These are phyloP conservation scores for Neodiprion pinetum DNA, from an alignment of 1,140 invertebrate genomes.

Conservation along the genomic window DNA sequence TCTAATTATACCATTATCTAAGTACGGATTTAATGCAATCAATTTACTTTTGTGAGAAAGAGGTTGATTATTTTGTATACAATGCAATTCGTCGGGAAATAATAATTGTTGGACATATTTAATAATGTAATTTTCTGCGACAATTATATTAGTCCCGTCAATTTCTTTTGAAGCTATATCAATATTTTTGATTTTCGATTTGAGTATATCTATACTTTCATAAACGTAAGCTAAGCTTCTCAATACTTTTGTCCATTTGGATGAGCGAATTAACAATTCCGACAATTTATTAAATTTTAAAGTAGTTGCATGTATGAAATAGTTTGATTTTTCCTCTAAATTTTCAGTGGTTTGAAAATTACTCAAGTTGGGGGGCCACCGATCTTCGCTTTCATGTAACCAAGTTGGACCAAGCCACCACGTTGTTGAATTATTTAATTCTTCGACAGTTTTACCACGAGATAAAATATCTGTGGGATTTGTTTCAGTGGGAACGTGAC, in stretches of 20 bases:
- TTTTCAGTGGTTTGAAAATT: neutral
- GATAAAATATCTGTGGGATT: conserved; percentile 36
- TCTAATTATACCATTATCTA: neutral
- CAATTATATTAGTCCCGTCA: too few species aligned
- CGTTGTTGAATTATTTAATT: conserved; percentile 24
- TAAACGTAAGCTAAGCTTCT: neutral
- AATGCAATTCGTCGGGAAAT: too few species aligned
- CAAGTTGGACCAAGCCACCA: conserved; percentile 34
- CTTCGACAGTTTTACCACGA: conserved; percentile 24
- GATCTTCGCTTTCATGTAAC: neutral
- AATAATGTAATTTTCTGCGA: too few species aligned
- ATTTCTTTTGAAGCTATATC: too few species aligned
- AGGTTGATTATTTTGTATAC: too few species aligned
- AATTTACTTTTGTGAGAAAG: neutral
- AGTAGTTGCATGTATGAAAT: neutral
- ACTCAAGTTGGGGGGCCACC: neutral
- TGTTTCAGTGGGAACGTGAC: conserved; percentile 22
- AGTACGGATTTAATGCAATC: neutral
- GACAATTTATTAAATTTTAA: neutral
- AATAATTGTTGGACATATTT: too few species aligned
- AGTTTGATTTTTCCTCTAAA: neutral
- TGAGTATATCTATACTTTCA: neutral
- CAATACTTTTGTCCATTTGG: neutral
- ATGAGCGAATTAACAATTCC: neutral
- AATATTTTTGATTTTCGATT: too few species aligned